A percentile compares a stretch with the other conserved stretches of the same genome.
phyloP scores from a whole-genome alignment of 2,797 vertebrate genomes.

The Cryptoblepharus egeriae region DNA sequence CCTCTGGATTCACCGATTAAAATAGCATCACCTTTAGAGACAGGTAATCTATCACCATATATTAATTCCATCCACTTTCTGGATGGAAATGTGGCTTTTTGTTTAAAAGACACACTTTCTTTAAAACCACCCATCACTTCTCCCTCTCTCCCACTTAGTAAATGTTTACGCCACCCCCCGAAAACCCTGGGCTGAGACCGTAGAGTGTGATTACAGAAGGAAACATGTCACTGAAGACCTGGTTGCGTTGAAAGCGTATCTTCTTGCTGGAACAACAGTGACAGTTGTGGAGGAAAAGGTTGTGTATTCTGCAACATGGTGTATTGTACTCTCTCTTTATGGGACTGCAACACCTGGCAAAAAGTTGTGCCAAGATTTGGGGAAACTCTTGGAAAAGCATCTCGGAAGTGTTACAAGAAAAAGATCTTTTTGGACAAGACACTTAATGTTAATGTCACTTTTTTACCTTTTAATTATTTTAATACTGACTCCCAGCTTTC shows the following conservation, averaged over 20 bases:
- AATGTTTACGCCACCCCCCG: conserved; percentile 73
- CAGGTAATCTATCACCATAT: neutral
- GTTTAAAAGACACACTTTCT: neutral
- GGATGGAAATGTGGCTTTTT: neutral
- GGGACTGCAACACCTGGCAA: neutral
- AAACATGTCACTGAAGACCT: conserved; percentile 74
- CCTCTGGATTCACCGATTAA: accelerated
- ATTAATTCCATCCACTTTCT: no score
- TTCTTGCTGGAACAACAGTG: conserved; percentile 77
- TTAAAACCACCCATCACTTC: neutral
- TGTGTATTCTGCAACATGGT: neutral
- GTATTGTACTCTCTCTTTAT: neutral
- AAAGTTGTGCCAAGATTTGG: neutral
- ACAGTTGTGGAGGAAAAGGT: conserved; percentile 88
- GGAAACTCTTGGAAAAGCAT: neutral
- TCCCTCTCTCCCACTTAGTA: conserved; percentile 54
- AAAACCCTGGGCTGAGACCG: conserved; percentile 77
- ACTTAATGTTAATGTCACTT: no score
- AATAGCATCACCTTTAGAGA: neutral
- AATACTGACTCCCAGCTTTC: no score
- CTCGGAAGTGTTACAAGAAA: neutral
- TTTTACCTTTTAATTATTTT: no score
- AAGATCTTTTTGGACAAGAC: no score
- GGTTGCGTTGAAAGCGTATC: conserved; percentile 79
- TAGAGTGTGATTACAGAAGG: conserved; percentile 75